phyloP scores from a whole-genome alignment of 2,113 vertebrate species.

The Capreolus pygargus region DNA sequence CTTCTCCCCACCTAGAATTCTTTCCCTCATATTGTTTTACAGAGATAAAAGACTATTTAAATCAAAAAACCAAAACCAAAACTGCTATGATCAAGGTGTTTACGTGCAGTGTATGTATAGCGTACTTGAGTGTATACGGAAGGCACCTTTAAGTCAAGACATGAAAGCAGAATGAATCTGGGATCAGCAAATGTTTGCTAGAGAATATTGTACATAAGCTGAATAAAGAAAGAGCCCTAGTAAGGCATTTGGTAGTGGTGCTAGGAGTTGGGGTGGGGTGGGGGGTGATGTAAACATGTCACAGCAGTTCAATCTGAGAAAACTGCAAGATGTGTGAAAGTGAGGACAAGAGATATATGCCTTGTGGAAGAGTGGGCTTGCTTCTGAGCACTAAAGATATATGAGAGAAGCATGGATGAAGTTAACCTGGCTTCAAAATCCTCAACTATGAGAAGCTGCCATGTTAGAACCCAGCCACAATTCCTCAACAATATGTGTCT shows the following conservation, averaged over 20 bases:
- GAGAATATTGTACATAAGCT: not conserved
- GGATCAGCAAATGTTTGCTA: constrained; percentile 13
- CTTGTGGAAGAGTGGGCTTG: not conserved
- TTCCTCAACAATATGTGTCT: not conserved
- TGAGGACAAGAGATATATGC: not conserved
- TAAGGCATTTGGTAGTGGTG: not conserved
- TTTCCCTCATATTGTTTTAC: not conserved
- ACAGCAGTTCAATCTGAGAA: not conserved
- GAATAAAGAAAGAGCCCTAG: not conserved
- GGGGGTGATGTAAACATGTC: not conserved
- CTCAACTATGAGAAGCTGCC: not conserved
- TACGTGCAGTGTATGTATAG: not conserved
- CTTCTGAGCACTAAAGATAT: not conserved
- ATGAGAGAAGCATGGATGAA: not conserved
- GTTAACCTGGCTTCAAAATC: not conserved
- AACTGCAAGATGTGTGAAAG: not conserved
- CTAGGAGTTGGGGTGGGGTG: not conserved
- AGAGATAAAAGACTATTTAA: not conserved
- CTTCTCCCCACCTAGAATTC: not conserved
- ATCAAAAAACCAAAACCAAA: not conserved
- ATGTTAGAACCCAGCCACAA: not conserved
- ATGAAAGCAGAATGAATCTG: not conserved
- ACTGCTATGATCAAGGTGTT: not conserved
- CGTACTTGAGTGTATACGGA: not conserved
- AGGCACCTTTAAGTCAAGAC: not conserved